Base-by-base conservation (phyloP, 2,888 invertebrate genomes). In the Harpalus rubripes region DNA sequence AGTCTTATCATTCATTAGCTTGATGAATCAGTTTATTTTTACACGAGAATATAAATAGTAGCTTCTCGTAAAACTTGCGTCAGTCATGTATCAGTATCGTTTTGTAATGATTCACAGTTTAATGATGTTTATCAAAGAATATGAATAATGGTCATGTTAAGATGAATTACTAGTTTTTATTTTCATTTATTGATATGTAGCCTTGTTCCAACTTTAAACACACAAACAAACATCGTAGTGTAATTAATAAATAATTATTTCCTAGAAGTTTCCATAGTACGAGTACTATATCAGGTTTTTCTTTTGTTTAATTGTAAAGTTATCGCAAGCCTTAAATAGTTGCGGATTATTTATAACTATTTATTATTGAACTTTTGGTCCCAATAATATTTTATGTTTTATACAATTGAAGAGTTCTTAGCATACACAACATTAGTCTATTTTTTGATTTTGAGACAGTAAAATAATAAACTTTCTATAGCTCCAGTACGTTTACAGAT, bases 231-330 rank as follows among this genome's bases (percentile, higher is more conserved):
- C 44, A 74, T 74, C 44, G 32, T 32, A 32, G 32, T 52, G 41
- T 41, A 44, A 74, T 74, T 74, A 44, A 74, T 74, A 74, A 74
- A 74, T 74, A 68, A 68, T 39, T 68, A 68, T 68, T 68, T 68
- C 68, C 68, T 68, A 10, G 15, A 52, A 12, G 44, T 12, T 52
- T 32, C 3, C 6, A 32, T 16, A 16, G 7, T 59, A 59, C 0
- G 3, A 16, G 7, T 59, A 59, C 0, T 59, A 16, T 15, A 15
- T 59, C 59, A 52, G 10, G 10, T 22, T 32, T 32, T 32, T 32
- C 5, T 32, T 32, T 32, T 32, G 10, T 12, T 52, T 52, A 15
- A 16, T 16, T 59, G 59, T 18, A 18, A 59, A 16, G 5, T 32
- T 32, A 32, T 32, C 32, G 32, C 32, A 6, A 5, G 32, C 32